Percentiles rank a stretch among this genome's conserved stretches.
Conservation (phyloP, 2,888 invertebrate genomes). For the Pammene aurita region DNA sequence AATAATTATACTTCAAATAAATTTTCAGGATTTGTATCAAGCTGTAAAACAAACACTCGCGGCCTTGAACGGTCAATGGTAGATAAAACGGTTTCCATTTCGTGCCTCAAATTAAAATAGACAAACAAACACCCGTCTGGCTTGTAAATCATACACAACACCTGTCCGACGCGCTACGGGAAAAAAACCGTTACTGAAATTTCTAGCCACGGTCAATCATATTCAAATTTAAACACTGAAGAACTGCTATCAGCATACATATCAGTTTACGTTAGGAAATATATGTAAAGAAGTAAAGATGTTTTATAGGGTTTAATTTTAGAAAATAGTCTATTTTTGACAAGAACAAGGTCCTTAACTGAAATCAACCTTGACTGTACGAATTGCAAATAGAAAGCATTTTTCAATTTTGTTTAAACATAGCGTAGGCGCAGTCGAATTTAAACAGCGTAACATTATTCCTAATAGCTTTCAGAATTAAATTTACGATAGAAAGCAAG, state of each 20-base stretch:
- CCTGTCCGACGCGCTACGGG: conserved; percentile 10
- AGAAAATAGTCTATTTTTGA: no score
- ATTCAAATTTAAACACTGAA: neutral
- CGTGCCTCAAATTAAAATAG: conserved; percentile 16
- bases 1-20: no score
- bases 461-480: neutral
- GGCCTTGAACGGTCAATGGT: conserved; percentile 33
- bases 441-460: neutral
- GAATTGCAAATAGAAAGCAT: neutral
- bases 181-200: conserved; percentile 7
- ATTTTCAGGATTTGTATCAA: neutral
- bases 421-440: neutral
- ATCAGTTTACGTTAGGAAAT: neutral
- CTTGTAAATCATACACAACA: conserved; percentile 16
- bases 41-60: conserved; percentile 5
- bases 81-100: conserved; percentile 8
- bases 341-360: no score
- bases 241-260: neutral
- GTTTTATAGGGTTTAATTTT: no score
- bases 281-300: neutral
- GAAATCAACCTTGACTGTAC: neutral
- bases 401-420: neutral
- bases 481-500: no score
- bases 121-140: conserved; percentile 33
- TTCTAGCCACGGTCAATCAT: neutral